Evolutionary conservation across 2,888 invertebrate genomes (phyloP), one percentile per base, ranked within the genome.

Genomic region (Tryphoninae sp.): DNA sequence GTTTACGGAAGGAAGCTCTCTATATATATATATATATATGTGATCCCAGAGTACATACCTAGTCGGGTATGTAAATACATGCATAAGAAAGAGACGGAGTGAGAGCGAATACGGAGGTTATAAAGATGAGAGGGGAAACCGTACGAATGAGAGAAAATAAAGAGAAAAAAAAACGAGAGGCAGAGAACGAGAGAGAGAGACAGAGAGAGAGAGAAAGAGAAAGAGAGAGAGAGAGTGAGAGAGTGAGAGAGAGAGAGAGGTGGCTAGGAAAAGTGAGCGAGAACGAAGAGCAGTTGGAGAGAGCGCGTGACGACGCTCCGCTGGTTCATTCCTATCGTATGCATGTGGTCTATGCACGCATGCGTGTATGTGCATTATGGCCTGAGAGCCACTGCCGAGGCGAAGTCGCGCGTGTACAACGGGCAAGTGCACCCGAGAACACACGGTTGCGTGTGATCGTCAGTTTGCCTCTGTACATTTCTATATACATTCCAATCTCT

Each of bases 341-440:
- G 11, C 45, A 45, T 45, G 13, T 13, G 13, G 4, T 45, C 9
- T 53, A 53, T 19, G n/a, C 8, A 53, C 16, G 8, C 53, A 53
- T 53, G 7, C 16, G 8, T 53, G n/a, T 53, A 53, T 53, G 6
- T 26, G 26, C 65, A 45, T 26, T 16, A 22, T 16, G 16, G 68
- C 51, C 72, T 89, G 90, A 90, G 89, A 88, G 86, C 87, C 89
- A 82, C 89, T 89, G 90, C 71, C 71, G 77, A 82, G 85, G 86
- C 74, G 64, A 75, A 59, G 86, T 86, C 85, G 86, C 81, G 74
- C 81, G 85, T 86, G 85, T 86, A 87, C 88, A 86, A 88, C 87
- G 87, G 86, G 86, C 89, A 90, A 90, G 89, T 90, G 90, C 89
- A 89, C 85, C 86, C 61, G 61, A 61, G 40, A 68, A 80, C 61